A percentile compares a stretch with the other conserved stretches of the same genome.
Conservation (phyloP, 92 coral and sea anemone species). For the Montipora capitata region DNA sequence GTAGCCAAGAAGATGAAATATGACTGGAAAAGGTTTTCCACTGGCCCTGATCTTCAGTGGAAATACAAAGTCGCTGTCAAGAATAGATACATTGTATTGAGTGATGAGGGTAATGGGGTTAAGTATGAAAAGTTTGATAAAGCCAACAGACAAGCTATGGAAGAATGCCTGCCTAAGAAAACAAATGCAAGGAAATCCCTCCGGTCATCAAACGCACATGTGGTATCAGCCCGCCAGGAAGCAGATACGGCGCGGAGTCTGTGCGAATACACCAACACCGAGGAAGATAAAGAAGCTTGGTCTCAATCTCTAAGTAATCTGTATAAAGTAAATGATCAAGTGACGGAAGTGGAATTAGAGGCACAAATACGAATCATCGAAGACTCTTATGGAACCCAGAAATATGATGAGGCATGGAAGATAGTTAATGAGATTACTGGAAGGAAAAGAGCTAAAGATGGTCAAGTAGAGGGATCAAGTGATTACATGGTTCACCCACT, state of each 20-base stretch:
- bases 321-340: slow-evolving; percentile 49
- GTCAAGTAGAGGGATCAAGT: slow-evolving; percentile 41
- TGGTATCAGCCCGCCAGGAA: slow-evolving; percentile 29
- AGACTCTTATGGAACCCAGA: slow-evolving; percentile 22
- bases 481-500: slow-evolving; percentile 64
- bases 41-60: slow-evolving; percentile 13
- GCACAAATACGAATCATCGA: slow-evolving; percentile 48
- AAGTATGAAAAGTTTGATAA: slow-evolving; percentile 29
- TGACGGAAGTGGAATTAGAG: slow-evolving; percentile 39
- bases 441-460: slow-evolving; percentile 27
- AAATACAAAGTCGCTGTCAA: slow-evolving; percentile 23
- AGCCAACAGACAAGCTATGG: slow-evolving; percentile 47
- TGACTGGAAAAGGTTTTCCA: slow-evolving; percentile 33
- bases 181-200: slow-evolving; percentile 19
- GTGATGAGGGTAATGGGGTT: slow-evolving; percentile 13
- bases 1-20: slow-evolving; percentile 22
- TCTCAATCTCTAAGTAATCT: slow-evolving; percentile 22
- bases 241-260: slow-evolving; percentile 26
- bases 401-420: slow-evolving; percentile 53
- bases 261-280: slow-evolving; percentile 21
- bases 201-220: slow-evolving; percentile 21
- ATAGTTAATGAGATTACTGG: slow-evolving; percentile 62
- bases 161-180: slow-evolving; percentile 31
- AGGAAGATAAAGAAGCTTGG: slow-evolving; percentile 20
- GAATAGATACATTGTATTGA: slow-evolving; percentile 38